Percentiles rank a stretch among this genome's conserved stretches.
phyloP scores from a whole-genome alignment of 2,113 vertebrate species.

The Alces alces region DNA sequence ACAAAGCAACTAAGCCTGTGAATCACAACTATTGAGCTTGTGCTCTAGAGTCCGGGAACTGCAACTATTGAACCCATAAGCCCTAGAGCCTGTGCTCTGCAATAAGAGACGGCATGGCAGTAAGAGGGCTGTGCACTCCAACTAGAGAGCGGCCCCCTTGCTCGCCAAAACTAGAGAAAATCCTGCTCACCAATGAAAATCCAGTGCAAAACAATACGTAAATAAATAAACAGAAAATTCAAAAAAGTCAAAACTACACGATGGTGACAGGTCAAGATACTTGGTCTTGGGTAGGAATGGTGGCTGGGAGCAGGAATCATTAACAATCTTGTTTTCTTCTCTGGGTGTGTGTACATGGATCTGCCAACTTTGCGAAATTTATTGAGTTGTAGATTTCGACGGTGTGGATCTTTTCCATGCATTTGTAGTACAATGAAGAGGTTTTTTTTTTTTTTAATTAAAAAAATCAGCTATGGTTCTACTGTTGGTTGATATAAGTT shows the following conservation, averaged over 20 bases:
- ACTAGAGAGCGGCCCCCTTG: accelerated
- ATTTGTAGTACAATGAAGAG: not conserved
- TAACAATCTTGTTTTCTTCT: not conserved
- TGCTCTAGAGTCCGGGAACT: not conserved
- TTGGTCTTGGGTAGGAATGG: not conserved
- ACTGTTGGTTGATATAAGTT: not conserved
- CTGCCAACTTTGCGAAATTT: not conserved
- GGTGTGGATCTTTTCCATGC: not conserved
- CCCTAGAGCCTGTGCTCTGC: not conserved
- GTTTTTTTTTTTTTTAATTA: accelerated
- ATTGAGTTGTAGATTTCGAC: not conserved
- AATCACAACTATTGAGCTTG: not conserved
- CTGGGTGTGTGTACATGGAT: not conserved
- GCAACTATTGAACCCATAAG: not conserved
- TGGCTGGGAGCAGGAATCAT: not conserved
- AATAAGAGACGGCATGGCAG: not conserved
- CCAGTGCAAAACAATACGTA: not conserved
- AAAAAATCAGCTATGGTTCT: not conserved
- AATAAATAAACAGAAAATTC: not conserved
- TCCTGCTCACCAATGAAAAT: accelerated
- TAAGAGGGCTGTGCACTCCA: not conserved
- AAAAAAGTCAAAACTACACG: not conserved
- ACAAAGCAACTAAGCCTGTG: not conserved
- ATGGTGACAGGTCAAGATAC: not conserved
- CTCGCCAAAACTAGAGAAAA: not conserved